Evolutionary conservation across 2,888 invertebrate species (phyloP).

Genomic region (Spialia ferax): DNA sequence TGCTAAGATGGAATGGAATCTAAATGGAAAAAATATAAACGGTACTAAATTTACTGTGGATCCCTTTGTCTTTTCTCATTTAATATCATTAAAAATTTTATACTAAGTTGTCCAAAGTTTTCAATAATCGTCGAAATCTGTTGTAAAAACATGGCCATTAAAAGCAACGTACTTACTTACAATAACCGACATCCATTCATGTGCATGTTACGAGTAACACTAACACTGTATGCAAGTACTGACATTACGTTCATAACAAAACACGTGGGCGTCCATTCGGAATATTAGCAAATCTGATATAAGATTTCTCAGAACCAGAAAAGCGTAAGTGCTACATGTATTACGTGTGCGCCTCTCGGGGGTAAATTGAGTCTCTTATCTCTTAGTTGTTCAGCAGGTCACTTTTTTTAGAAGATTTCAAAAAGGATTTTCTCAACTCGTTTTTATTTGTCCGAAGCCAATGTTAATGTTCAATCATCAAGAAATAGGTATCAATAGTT

Average conservation of each 20-base stretch:
- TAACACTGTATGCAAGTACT: conserved; percentile 39
- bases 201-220: conserved; percentile 44
- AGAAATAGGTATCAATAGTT: background rate
- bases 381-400: background rate
- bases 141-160: conserved; percentile 2
- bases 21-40: no score
- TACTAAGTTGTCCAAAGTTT: no score
- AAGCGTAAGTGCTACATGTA: background rate
- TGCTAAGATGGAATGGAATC: no score
- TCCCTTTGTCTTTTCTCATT: no score
- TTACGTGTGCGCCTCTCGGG: background rate
- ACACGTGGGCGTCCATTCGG: background rate
- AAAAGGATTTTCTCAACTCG: no score
- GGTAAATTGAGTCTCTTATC: background rate
- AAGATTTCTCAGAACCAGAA: background rate
- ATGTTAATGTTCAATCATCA: no score
- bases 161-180: conserved; percentile 1
- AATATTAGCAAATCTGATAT: background rate
- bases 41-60: no score
- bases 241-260: background rate
- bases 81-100: no score
- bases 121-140: background rate
- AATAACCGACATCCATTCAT: conserved; percentile 39
- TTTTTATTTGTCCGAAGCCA: no score
- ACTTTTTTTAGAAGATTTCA: background rate